Conservation (phyloP, 2,888 invertebrate genomes). For the Ophion costatus region DNA sequence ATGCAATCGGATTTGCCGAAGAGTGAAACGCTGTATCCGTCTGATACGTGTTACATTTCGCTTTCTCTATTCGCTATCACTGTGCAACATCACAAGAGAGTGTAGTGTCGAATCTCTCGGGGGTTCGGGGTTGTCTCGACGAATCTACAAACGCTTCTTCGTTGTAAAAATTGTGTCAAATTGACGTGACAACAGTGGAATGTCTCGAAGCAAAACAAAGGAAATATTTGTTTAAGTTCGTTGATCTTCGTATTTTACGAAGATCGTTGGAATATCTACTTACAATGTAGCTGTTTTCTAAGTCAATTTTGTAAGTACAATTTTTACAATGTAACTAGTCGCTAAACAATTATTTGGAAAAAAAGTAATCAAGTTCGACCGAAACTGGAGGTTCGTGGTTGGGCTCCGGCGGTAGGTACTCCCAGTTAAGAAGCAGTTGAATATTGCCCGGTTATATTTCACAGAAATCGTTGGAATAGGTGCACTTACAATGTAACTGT, state of each 20-base stretch:
- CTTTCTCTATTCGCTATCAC: constrained; percentile 31
- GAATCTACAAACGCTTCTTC: constrained; percentile 61
- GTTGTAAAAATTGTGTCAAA: not conserved
- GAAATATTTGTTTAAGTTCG: not conserved
- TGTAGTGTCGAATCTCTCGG: constrained; percentile 69
- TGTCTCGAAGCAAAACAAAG: not conserved
- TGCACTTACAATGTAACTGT: not conserved
- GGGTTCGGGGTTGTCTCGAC: constrained; percentile 70
- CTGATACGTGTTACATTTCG: constrained; percentile 63
- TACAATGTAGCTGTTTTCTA: not conserved
- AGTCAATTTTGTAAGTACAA: no score
- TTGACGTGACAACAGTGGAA: constrained; percentile 15
- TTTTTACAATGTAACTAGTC: no score
- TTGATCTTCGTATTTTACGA: not conserved
- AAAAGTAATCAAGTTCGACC: no score
- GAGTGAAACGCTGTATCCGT: constrained; percentile 78
- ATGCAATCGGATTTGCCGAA: constrained; percentile 77
- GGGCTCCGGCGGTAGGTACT: no score
- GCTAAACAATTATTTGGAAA: no score
- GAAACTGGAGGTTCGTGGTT: no score
- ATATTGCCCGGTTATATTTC: no score
- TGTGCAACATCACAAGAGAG: constrained; percentile 5
- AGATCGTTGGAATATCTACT: not conserved
- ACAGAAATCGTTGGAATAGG: no score
- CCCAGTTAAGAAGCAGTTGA: no score